phyloP scores from a whole-genome alignment of 1,140 invertebrate species.

The Charaxes varanes region DNA sequence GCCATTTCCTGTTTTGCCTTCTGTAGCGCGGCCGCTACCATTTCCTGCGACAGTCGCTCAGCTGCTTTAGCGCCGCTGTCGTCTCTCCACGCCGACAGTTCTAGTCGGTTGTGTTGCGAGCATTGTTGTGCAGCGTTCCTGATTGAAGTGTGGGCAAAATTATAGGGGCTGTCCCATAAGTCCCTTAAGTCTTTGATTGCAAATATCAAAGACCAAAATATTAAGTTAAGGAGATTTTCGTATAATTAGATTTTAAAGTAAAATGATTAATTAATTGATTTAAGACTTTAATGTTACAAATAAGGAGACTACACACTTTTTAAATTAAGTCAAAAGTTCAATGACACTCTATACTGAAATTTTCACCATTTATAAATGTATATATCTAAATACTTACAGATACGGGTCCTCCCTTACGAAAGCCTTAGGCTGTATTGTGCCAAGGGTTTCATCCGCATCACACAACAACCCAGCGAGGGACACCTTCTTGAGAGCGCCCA shows the following conservation, averaged over 20 bases:
- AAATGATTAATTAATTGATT: background rate
- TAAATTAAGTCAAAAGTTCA: no score
- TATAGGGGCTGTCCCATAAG: background rate
- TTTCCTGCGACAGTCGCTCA: conserved; percentile 70
- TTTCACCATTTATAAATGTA: no score
- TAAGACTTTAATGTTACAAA: background rate
- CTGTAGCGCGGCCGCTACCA: conserved; percentile 79
- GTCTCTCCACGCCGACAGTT: conserved; percentile 79
- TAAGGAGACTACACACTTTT: no score
- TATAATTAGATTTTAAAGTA: background rate
- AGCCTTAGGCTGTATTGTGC: conserved; percentile 85
- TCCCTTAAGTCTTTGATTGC: no score
- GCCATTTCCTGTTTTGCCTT: conserved; percentile 84
- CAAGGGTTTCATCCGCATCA: conserved; percentile 81
- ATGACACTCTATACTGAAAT: no score
- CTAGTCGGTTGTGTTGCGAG: conserved; percentile 79
- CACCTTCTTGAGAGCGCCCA: conserved; percentile 90
- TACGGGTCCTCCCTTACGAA: conserved; percentile 92
- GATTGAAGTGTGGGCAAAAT: background rate
- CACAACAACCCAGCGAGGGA: conserved; percentile 90
- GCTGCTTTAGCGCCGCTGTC: conserved; percentile 53
- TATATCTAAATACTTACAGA: conserved; percentile 74
- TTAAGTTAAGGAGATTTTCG: no score
- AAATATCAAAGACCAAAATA: no score
- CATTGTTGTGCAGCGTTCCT: conserved; percentile 88